A percentile compares a stretch with the other conserved stretches of the same genome.
These are phyloP conservation scores for Zaprionus tsacasi DNA, from an alignment of 1,140 invertebrate species.

Conservation along the genomic window DNA sequence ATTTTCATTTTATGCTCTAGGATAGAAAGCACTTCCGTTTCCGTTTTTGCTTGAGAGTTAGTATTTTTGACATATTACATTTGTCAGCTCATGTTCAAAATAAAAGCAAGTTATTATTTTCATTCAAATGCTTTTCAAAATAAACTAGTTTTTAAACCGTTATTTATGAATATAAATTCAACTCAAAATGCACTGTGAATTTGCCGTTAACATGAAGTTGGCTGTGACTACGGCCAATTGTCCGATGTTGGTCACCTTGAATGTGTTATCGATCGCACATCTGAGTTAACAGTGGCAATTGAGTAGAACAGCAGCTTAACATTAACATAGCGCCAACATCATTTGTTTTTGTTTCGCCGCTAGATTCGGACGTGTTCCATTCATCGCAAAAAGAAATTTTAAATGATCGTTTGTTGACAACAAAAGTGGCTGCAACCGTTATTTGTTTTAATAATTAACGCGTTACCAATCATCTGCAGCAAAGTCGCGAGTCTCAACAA, in stretches of 20 bases:
- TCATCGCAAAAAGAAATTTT: slow-evolving; percentile 10
- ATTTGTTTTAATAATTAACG: slow-evolving; percentile 35
- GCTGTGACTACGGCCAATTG: not conserved
- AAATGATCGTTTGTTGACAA: slow-evolving; percentile 36
- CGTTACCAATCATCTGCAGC: slow-evolving; percentile 6
- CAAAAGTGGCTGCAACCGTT: slow-evolving; percentile 18
- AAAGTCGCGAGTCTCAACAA: not conserved
- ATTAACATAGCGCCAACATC: slow-evolving; percentile 30
- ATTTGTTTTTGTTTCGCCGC: slow-evolving; percentile 50
- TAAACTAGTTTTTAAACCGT: not conserved
- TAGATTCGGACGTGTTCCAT: slow-evolving; percentile 33
- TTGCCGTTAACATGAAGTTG: slow-evolving; percentile 1
- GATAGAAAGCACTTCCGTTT: slow-evolving; percentile 1
- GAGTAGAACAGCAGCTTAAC: slow-evolving; percentile 44
- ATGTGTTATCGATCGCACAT: slow-evolving; percentile 25
- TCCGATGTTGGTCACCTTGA: slow-evolving; percentile 21
- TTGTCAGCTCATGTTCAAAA: not conserved
- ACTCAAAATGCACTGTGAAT: slow-evolving; percentile 12
- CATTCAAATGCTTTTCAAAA: not conserved
- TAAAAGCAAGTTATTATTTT: not conserved
- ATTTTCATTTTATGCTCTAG: not conserved
- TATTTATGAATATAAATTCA: not conserved
- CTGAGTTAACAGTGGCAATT: slow-evolving; percentile 33
- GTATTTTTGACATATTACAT: not conserved
- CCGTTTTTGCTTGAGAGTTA: not conserved